Evolutionary conservation across 2,797 vertebrate genomes (phyloP).

Genomic region (Pampus argenteus): DNA sequence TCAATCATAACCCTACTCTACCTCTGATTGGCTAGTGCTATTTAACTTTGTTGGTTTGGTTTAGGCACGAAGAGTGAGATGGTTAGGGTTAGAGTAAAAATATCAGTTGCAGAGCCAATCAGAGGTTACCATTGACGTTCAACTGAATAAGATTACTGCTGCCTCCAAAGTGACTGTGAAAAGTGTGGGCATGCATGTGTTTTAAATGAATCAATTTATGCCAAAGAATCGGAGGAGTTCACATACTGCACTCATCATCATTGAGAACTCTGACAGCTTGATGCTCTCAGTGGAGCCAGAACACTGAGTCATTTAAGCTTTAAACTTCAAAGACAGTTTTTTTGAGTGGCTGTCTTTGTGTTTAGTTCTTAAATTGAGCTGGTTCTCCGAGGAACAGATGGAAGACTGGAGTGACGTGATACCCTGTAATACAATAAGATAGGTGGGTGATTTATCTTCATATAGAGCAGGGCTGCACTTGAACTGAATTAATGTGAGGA

Average conservation of each 20-base stretch:
- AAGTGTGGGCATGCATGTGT: background rate
- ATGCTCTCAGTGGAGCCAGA: constrained; percentile 23
- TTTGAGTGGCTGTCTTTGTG: constrained; percentile 24
- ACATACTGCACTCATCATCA: background rate
- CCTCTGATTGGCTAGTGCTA: too few relatives aligned
- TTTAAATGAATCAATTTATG: constrained; percentile 17
- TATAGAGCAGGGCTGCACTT: constrained; percentile 5
- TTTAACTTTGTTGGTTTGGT: too few relatives aligned
- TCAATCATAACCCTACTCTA: too few relatives aligned
- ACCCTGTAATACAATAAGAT: constrained; percentile 32
- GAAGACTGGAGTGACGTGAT: constrained; percentile 26
- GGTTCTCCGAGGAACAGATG: constrained; percentile 30
- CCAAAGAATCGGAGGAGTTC: constrained; percentile 7
- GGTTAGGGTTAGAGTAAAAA: too few relatives aligned
- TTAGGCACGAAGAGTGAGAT: too few relatives aligned
- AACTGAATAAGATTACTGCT: background rate
- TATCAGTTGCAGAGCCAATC: too few relatives aligned
- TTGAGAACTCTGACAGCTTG: constrained; percentile 19
- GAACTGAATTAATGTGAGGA: constrained; percentile 10
- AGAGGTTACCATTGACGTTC: background rate
- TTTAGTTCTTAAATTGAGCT: constrained; percentile 33
- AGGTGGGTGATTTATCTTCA: constrained; percentile 28
- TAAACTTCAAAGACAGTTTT: constrained; percentile 44
- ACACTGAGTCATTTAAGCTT: constrained; percentile 29
- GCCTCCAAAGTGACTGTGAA: background rate